A percentile compares a stretch with the other conserved stretches of the same genome.
phyloP scores from a whole-genome alignment of 2,888 invertebrate species.

The Nebria salina region DNA sequence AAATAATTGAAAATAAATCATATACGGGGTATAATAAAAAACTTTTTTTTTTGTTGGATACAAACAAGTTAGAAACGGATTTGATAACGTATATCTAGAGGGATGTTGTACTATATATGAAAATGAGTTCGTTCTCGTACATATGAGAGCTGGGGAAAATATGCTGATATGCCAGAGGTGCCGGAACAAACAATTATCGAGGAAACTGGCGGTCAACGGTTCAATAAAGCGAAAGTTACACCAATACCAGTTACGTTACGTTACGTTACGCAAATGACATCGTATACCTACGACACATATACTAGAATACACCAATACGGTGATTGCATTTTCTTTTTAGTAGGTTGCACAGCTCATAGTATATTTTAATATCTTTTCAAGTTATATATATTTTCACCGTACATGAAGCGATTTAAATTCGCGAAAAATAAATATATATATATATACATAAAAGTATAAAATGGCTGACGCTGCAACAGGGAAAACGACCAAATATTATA shows the following conservation, averaged over 20 bases:
- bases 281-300: neutral
- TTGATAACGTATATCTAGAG: neutral
- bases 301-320: too few species aligned
- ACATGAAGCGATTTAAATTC: too few species aligned
- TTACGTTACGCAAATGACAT: slow-evolving; percentile 6
- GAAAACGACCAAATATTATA: too few species aligned
- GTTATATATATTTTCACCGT: too few species aligned
- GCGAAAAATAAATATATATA: neutral
- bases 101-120: neutral
- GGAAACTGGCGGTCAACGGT: slow-evolving; percentile 15
- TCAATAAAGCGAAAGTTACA: slow-evolving; percentile 22
- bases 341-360: too few species aligned
- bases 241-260: neutral
- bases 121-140: neutral
- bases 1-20: too few species aligned
- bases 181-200: slow-evolving; percentile 27
- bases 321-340: too few species aligned
- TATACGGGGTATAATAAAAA: neutral
- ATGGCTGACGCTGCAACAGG: too few species aligned
- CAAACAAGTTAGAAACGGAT: slow-evolving; percentile 11
- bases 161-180: neutral
- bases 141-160: neutral
- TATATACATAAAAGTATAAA: neutral
- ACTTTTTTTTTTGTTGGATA: neutral
- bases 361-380: too few species aligned